Evolutionary conservation across 2,888 invertebrate species (phyloP).

Genomic region (Zhengitettix transpicula): DNA sequence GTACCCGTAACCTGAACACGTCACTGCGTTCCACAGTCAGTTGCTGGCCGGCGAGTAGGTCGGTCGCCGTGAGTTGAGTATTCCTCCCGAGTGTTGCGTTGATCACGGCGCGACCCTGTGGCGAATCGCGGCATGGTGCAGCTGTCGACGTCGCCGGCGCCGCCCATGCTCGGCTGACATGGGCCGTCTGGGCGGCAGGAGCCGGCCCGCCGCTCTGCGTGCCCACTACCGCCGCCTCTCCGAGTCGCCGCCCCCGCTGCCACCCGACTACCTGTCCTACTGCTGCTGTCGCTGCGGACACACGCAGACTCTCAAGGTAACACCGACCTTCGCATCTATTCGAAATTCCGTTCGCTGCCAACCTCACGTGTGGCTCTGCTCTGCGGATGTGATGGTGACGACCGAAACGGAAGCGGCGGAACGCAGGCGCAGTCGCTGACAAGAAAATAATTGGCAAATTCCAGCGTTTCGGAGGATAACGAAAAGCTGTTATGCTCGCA

Average conservation of each 20-base stretch:
- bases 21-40: background rate
- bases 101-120: background rate
- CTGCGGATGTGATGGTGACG: too few relatives aligned
- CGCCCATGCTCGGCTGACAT: background rate
- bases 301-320: slow-evolving; percentile 38
- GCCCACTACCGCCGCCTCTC: background rate
- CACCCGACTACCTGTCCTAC: slow-evolving; percentile 39
- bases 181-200: background rate
- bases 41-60: background rate
- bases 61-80: too few relatives aligned
- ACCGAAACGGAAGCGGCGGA: too few relatives aligned
- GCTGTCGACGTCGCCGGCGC: background rate
- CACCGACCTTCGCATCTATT: background rate
- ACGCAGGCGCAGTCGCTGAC: too few relatives aligned
- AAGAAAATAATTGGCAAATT: too few relatives aligned
- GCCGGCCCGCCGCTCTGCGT: background rate
- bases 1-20: background rate
- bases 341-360: too few relatives aligned
- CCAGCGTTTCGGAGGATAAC: too few relatives aligned
- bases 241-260: slow-evolving; percentile 20
- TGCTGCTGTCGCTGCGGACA: slow-evolving; percentile 43
- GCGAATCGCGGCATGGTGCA: background rate
- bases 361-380: too few relatives aligned
- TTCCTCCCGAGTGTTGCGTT: too few relatives aligned
- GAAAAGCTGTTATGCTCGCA: too few relatives aligned